Evolutionary conservation across 2,888 invertebrate species (phyloP), one percentile per base, ranked within the genome.

Genomic region (Drosophila gaucha): DNA sequence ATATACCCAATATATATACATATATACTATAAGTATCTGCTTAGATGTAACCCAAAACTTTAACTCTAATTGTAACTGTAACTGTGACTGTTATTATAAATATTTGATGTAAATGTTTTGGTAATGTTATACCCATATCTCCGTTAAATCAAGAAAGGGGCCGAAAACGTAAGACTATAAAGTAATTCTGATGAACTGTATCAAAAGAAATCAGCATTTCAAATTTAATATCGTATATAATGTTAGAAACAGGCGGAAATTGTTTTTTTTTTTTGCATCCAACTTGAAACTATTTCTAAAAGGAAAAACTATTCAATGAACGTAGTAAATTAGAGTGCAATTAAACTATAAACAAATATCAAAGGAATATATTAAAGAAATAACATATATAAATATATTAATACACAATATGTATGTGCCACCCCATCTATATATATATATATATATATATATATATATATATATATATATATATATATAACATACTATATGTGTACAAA

Each of bases 131-230:
- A 16, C 52, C 58, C 67, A 71, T 68, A 67, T 69, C 74, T 59
- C 43, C 22, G 26, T 30, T 20, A 30, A 65, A 66, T 39, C 33
- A 33, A 44, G 47, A 66, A 58, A 64, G 78, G 75, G 78, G 76
- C 62, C 58, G 67, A 62, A 38, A 70, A 67, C 70, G 50, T 50
- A 78, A 78, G 79, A 80, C 74, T 78, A 65, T 31, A 52, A 52
- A 41, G 41, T 52, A 57, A 75, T 72, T 65, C 74, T 60, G 49
- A 59, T 38, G 46, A 36, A 55, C 47, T 41, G 30, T 57, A 58
- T 31, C 28, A 50, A 57, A 44, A 59, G 26, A 64, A 70, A 62
- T 62, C 56, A 52, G 30, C 39, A 64, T 51, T 73, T 72, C 64
- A 30, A 36, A 57, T 26, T 47, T 44, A 54, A 58, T 47, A 64